A percentile compares a stretch with the other conserved stretches of the same genome.
These are phyloP conservation scores for Aldabrachelys gigantea DNA, from an alignment of 2,113 vertebrate genomes.

Conservation along the genomic window DNA sequence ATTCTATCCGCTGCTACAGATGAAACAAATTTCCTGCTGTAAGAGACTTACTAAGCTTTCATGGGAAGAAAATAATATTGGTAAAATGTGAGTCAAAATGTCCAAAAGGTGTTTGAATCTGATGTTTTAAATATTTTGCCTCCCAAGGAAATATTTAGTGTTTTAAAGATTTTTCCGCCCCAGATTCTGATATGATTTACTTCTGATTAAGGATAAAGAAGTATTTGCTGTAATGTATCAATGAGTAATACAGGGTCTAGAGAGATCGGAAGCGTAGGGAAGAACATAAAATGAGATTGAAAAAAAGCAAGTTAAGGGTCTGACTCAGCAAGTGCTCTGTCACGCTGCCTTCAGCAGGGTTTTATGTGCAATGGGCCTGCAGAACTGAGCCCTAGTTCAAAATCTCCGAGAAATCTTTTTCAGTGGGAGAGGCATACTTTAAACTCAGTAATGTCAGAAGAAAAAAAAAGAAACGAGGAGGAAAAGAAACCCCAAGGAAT, in stretches of 20 bases:
- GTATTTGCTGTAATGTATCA: not conserved
- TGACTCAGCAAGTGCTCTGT: constrained; percentile 36
- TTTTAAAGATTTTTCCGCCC: constrained; percentile 22
- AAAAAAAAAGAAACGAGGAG: not conserved
- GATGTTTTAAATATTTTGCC: not conserved
- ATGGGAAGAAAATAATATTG: constrained; percentile 14
- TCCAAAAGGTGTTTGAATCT: constrained; percentile 23
- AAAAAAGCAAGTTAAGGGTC: constrained; percentile 6
- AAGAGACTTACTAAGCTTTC: constrained; percentile 55
- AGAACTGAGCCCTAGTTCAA: not conserved
- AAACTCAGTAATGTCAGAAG: constrained; percentile 2
- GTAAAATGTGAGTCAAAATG: constrained; percentile 36
- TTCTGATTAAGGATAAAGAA: constrained; percentile 37
- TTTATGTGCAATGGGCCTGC: not conserved
- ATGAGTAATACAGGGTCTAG: constrained; percentile 27
- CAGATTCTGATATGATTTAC: constrained; percentile 32
- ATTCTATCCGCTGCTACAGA: constrained; percentile 24
- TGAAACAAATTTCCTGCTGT: not conserved
- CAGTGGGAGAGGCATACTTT: not conserved
- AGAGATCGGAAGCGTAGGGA: constrained; percentile 33
- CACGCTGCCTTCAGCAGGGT: constrained; percentile 28
- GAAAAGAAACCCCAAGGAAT: not conserved
- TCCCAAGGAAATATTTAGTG: not conserved
- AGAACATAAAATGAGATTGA: constrained; percentile 21
- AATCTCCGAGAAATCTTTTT: not conserved